Base-by-base conservation (phyloP, 1,140 invertebrate genomes). In the Leptopilina boulardi region DNA sequence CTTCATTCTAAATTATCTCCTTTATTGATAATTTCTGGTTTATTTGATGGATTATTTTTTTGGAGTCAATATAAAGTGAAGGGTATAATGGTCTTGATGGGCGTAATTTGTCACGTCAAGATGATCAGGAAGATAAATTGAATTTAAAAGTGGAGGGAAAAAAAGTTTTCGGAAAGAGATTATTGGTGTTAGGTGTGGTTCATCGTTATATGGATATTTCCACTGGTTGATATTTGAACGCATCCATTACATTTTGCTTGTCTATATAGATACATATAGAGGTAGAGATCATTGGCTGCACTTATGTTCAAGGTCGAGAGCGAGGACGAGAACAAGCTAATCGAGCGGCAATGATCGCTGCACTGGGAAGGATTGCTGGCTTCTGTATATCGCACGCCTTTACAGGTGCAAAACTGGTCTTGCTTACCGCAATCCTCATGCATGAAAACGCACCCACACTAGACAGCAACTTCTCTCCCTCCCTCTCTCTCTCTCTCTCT, bases 301-400 rank as follows among this genome's bases (percentile, higher is more conserved):
- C 21, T 44, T 66, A 59, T 75, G 75, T 77, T 78, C 78, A 82
- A 78, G 77, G 80, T 73, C 75, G 71, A 18, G 19, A 72, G 73
- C 81, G 71, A 77, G 75, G 71, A 77, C 75, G 77, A 79, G 80
- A 77, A 80, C 79, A 78, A 80, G 75, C 78, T 78, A 82, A 82
- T 82, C 78, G 75, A 79, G 81, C 76, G 75, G 77, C 76, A 80
- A 83, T 80, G 79, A 83, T 83, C 79, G 70, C 77, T 80, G 56
- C 56, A 59, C 56, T 21, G 19, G 56, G 21, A 59, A 75, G 73
- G 70, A 82, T 77, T 77, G 38, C 66, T 34, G 30, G 79, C 81
- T 80, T 76, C 78, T 80, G 81, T 80, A 79, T 71, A 75, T 77
- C 19, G 56, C 71, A 10, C 75, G 75, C 54, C 38, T 72, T 77